Evolutionary conservation across 1,140 invertebrate genomes (phyloP), one percentile per base, ranked within the genome.

Genomic region (Mizuhopecten yessoensis): DNA sequence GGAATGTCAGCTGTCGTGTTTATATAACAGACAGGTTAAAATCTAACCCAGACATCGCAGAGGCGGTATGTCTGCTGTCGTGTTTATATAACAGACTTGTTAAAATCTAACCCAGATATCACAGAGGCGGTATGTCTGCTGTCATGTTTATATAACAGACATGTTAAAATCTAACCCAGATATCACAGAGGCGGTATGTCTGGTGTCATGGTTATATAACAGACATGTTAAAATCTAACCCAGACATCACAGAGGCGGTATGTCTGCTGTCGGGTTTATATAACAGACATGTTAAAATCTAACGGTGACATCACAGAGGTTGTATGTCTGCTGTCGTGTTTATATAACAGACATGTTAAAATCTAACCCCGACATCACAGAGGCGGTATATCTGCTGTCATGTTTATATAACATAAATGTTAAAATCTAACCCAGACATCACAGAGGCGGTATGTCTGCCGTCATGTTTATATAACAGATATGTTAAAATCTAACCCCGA

Each of bases 281-380:
- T 99, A 42, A 97, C 97, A 93, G 97, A 98, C 95, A 98, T 99
- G 86, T 97, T 98, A 75, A 97, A 97, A 94, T 97, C 98, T 92
- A 98, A 98, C 97, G 98, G 98, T 29, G 97, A 98, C 88, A 97
- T 98, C 95, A 97, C 98, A 17, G 98, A 98, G 97, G 98, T 98
- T 15, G 96, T 97, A 94, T 95, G 96, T 95, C n/a, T n/a, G 1
- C 13, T 45, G 17, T 45, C 5, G 17, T 45, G 42, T 45, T 13
- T 13, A 97, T 94, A 98, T 99, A 42, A 97, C 97, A 93, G 97
- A 98, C 95, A 97, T 99, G 86, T 97, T 98, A 57, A 97, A 97
- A 94, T 97, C 98, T 92, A 98, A 98, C 97, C 98, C 98, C n/a
- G 97, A 98, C 88, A 97, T 98, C 95, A 97, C 98, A 15, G 98